Evolutionary conservation across 2,113 vertebrate genomes (phyloP), one percentile per base, ranked within the genome.

Genomic region (Dipodomys spectabilis): DNA sequence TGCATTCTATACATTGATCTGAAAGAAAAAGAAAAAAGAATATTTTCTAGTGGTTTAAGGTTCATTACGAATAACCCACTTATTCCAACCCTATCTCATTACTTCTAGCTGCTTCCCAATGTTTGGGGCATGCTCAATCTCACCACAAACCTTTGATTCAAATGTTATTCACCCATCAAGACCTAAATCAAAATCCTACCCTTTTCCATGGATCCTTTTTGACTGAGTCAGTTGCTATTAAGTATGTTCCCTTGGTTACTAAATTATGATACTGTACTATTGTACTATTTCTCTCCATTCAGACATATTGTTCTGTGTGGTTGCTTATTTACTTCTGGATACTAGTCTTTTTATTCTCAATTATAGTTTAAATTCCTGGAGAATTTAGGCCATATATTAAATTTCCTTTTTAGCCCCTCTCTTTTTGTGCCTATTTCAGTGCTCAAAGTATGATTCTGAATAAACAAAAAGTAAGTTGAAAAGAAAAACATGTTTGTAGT

Each of bases 251-350:
- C 8, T 28, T 18, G 81, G 57, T 82, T 35, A 93, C 20, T 72
- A 73, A 91, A 89, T 10, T 57, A 74, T 65, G 77, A 28, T 27
- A 90, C 10, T 9, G 32, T 87, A 77, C 32, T 73, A 22, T 25
- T 32, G 12, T 53, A 83, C 6, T 64, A 20, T 82, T 82, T 88
- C 69, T 71, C 73, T 92, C 77, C n/a, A 6, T 5, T 87, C 72
- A 92, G 28, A 8, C n/a, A 82, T 94, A n/a, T 83, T 84, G 32
- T 78, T 32, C 89, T 84, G 15, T 32, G 12, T 77, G 77, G 39
- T 62, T 93, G n/a, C 67, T 92, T 91, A 82, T 53, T 88, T 90
- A 15, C 35, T 92, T 96, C 35, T 79, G 16, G 67, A 90, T 80
- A 45, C 6, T 89, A 82, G 25, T 85, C 45, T 93, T 15, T 22